Evolutionary conservation across 2,797 vertebrate genomes (phyloP), one percentile per base, ranked within the genome.

Genomic region (Jordanella pulchra): DNA sequence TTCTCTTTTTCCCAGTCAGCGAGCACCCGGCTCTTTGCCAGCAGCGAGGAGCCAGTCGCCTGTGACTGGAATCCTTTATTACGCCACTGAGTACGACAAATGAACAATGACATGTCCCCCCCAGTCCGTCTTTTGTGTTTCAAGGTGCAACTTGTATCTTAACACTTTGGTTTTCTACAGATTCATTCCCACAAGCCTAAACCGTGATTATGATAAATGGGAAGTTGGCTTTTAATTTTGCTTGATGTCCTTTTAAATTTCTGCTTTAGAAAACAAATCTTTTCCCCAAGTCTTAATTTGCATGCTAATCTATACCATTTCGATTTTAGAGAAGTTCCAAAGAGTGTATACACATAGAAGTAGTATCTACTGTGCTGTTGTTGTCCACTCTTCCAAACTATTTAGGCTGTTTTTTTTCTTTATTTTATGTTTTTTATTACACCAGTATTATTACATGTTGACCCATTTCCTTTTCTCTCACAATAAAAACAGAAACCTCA

Each of bases 21-120:
- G 64, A 55, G 61, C 76, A 61, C 78, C 77, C 81, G 69, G 78
- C 81, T 72, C 48, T 77, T 71, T 45, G 13, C 65, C 55, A 73
- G 68, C 80, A 67, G 74, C 21, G 64, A 81, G 78, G 71, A 73
- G 67, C 76, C 45, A 63, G 60, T 71, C 48, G 78, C 67, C 61
- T 85, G 85, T 76, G 87, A 88, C 84, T 84, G 77, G 84, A 92
- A 84, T 89, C 82, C 55, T 65, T 89, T 81, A 87, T 86, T 84
- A 77, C 18, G 12, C 70, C 17, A 77, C 54, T 21, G 58, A 86
- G 89, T 68, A 86, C 81, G 87, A 90, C 86, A 85, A 86, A 90
- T 89, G 85, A 86, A 87, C 82, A 84, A 75, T 83, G 84, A 82
- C 78, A 1, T 32, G 42, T 27, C 15, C 9, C n/a, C 44, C 44